phyloP scores from a whole-genome alignment of 2,113 vertebrate species.

The Galbula dea region DNA sequence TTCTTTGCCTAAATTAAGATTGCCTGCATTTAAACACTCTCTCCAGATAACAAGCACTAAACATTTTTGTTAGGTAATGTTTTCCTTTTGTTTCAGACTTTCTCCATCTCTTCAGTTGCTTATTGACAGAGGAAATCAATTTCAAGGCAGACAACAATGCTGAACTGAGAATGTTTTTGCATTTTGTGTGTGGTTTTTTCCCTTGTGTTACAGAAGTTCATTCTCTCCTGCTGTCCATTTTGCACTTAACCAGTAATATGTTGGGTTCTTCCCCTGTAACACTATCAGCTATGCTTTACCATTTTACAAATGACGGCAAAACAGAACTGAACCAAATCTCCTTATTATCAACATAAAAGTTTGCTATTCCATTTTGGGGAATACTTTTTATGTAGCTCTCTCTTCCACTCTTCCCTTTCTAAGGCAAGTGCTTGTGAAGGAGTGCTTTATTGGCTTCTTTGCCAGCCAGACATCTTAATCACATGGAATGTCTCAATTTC shows the following conservation, averaged over 20 bases:
- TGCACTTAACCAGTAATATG: not conserved
- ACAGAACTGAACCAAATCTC: not conserved
- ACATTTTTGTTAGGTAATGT: not conserved
- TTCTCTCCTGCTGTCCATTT: not conserved
- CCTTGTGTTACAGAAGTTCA: not conserved
- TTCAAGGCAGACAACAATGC: not conserved
- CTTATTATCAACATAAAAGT: not conserved
- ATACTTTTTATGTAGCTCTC: not conserved
- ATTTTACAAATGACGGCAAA: not conserved
- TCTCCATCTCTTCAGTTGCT: slow-evolving; percentile 9
- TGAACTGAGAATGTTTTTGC: not conserved
- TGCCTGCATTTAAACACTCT: not conserved
- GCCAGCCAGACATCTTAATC: not conserved
- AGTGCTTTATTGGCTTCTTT: not conserved
- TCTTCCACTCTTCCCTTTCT: not conserved
- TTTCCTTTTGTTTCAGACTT: not conserved
- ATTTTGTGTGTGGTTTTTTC: not conserved
- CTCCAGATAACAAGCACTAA: not conserved
- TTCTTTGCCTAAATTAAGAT: not conserved
- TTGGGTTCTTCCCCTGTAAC: too few species aligned
- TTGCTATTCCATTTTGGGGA: not conserved
- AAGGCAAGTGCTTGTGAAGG: not conserved
- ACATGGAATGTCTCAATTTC: not conserved
- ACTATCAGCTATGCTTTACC: not conserved
- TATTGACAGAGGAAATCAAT: not conserved